Evolutionary conservation across 2,888 invertebrate species (phyloP).

Genomic region (Carcina quercana): DNA sequence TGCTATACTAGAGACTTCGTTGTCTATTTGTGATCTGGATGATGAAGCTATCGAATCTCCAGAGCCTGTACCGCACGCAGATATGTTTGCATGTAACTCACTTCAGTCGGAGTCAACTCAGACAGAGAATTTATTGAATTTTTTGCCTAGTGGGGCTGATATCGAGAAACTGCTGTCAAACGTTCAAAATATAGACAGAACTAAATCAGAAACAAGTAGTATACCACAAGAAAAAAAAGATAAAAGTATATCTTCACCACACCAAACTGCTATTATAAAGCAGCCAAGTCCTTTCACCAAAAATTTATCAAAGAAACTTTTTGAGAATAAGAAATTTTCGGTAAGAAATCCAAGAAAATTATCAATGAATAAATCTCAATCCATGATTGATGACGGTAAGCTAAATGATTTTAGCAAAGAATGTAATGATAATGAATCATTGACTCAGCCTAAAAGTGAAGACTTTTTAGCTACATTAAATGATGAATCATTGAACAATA

Average conservation of each 20-base stretch:
- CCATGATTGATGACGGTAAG: no score
- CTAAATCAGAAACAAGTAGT: constrained; percentile 23
- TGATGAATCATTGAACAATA: constrained; percentile 1
- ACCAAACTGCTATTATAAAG: constrained; percentile 75
- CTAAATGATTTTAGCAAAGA: constrained; percentile 4
- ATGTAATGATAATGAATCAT: constrained; percentile 4
- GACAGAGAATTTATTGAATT: constrained; percentile 32
- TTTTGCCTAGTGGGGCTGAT: constrained; percentile 46
- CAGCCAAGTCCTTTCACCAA: no score
- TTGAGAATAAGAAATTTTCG: constrained; percentile 28
- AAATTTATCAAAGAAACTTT: no score
- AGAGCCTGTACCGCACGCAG: constrained; percentile 28
- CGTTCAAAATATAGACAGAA: constrained; percentile 28
- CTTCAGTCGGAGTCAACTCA: constrained; percentile 15
- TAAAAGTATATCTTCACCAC: constrained; percentile 31
- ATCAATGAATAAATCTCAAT: constrained; percentile 17
- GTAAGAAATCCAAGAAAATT: constrained; percentile 19
- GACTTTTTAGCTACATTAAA: no score
- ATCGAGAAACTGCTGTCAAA: constrained; percentile 66
- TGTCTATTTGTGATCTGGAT: constrained; percentile 60
- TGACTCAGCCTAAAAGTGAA: no score
- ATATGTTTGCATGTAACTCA: constrained; percentile 23
- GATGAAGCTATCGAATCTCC: constrained; percentile 36
- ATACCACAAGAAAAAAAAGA: constrained; percentile 19
- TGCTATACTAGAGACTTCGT: constrained; percentile 80